Percentiles rank a stretch among this genome's conserved stretches.
phyloP scores from a whole-genome alignment of 2,888 invertebrate genomes.

The Sussaba pulchella region DNA sequence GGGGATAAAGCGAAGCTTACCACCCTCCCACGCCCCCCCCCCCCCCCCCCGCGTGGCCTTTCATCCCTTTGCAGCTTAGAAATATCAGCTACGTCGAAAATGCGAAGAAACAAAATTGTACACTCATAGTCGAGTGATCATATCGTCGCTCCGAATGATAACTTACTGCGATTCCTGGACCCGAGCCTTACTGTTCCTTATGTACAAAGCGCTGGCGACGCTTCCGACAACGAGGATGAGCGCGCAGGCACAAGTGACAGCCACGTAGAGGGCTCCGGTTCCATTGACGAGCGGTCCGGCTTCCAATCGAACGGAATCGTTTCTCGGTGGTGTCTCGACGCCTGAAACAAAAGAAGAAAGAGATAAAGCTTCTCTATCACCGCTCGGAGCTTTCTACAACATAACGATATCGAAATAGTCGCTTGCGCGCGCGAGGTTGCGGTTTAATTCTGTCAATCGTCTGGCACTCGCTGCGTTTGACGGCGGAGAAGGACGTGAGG shows the following conservation, averaged over 20 bases:
- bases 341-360: conserved; percentile 76
- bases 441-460: conserved; percentile 41
- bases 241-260: conserved; percentile 93
- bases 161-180: conserved; percentile 90
- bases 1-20: conserved; percentile 23
- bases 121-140: not conserved
- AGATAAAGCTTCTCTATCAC: not conserved
- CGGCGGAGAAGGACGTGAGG: not conserved
- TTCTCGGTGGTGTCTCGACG: conserved; percentile 87
- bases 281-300: conserved; percentile 88
- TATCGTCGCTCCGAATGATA: conserved; percentile 9
- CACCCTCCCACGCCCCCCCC: not conserved
- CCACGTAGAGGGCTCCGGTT: conserved; percentile 91
- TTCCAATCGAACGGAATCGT: conserved; percentile 90
- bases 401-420: not conserved
- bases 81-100: conserved; percentile 11
- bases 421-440: not conserved
- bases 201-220: conserved; percentile 89
- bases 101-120: not conserved
- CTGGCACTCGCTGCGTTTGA: conserved; percentile 9
- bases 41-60: not conserved
- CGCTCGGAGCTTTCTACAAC: not conserved
- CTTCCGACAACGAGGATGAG: conserved; percentile 88
- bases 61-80: conserved; percentile 13
- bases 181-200: conserved; percentile 88